Base-by-base conservation (phyloP, 1,140 invertebrate species). In the Apis laboriosa region DNA sequence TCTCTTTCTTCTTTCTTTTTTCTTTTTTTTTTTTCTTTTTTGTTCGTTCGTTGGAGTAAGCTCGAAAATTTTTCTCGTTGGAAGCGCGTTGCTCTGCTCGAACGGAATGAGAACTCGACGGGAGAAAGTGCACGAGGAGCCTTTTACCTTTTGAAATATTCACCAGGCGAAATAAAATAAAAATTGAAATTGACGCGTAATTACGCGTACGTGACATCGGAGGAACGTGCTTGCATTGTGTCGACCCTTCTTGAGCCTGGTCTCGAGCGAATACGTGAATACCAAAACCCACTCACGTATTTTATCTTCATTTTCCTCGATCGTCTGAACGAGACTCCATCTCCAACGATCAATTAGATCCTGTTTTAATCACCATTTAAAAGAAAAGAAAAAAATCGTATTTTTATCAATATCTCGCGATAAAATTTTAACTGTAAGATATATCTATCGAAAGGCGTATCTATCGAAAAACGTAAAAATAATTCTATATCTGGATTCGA, bases 111-210 rank as follows among this genome's bases (percentile, higher is more conserved):
- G 80, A 82, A 82, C 80, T 82, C 80, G 49, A 15, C 63, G 43
- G 55, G 80, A 77, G 80, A 82, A 82, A 82, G 80, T 82, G 28
- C 53, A 63, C 60, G 34, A 13, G 53, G 64, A 64, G 80, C 80
- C 74, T 82, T 68, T 82, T 82, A 82, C 80, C 74, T 82, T 77
- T 64, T 70, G 64, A 82, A 82, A 70, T 82, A 82, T 77, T 82
- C 74, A 70, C 64, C 8, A 51, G 74, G n/a, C 80, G 56, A 77
- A 68, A 82, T 82, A 77, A 70, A 77, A 82, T 53, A 82, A 82
- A 82, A 80, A 82, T 68, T 77, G 19, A 68, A 82, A 82, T 55
- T 82, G 63, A 68, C 74, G 80, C 24, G 80, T 82, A 82, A 77
- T 82, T 82, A 60, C 73, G 56, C 63, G 72, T 81, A 81, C 79